Base-by-base conservation (phyloP, 1,140 invertebrate species). In the Drosophila rufa region DNA sequence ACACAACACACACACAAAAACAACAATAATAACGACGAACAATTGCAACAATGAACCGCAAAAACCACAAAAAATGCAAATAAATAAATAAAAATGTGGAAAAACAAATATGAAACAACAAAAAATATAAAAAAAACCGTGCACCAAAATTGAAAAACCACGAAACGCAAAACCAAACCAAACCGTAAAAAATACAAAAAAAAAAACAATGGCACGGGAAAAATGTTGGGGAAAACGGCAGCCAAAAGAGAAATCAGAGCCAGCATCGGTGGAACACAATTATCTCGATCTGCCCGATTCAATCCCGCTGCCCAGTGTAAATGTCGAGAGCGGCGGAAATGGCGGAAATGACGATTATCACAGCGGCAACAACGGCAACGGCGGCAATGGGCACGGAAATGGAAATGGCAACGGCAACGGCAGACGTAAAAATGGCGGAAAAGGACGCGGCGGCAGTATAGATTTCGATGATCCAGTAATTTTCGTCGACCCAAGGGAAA, bases 401-500 rank as follows among this genome's bases (percentile, higher is more conserved):
- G 90, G 94, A 92, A 58, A 93, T 93, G 42, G 93, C 93, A 25
- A 94, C 93, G 64, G 94, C 93, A 9, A 94, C 27, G 64, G 75
- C 40, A 53, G 75, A 77, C 75, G 75, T 45, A 78, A 78, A 78
- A 78, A 69, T 46, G 27, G 94, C 93, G 85, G 93, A 82, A 53
- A 93, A 92, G 40, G 93, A 93, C n/a, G 93, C 93, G 68, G 94
- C 94, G 2, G 94, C 92, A 53, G 93, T 78, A 69, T 76, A 79
- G 91, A 92, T 91, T 91, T 92, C 83, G 83, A 89, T 85, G 91
- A 92, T 85, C 86, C 82, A 80, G 77, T 91, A 76, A 92, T 92
- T 92, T 92, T 89, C 69, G 86, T 82, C 61, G 91, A 40, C 94
- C 94, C 50, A 94, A 94, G 42, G 94, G 93, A 92, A 94, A 93